These are phyloP conservation scores for Echinops telfairi DNA, from an alignment of 2,113 vertebrate species.

Conservation along the genomic window DNA sequence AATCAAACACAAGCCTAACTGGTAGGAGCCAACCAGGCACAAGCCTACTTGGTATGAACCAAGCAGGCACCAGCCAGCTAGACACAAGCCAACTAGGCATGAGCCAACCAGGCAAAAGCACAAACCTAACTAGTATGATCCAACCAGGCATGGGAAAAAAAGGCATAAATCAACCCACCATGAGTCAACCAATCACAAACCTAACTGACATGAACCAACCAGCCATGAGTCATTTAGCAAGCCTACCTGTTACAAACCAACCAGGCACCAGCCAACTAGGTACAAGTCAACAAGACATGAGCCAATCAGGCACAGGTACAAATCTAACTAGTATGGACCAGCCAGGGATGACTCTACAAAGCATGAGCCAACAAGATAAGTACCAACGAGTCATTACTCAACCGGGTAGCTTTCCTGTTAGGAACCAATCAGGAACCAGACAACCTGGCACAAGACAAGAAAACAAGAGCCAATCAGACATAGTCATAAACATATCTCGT, in stretches of 20 bases:
- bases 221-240: background rate
- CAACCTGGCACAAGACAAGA: background rate
- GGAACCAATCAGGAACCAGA: background rate
- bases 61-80: background rate
- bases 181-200: background rate
- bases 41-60: background rate
- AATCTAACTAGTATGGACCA: background rate
- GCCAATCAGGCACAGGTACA: background rate
- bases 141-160: background rate
- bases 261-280: background rate
- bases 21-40: too few relatives aligned
- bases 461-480: too few relatives aligned
- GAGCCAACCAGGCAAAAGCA: background rate
- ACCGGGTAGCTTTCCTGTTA: too few relatives aligned
- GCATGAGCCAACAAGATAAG: background rate
- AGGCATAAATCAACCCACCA: too few relatives aligned
- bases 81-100: background rate
- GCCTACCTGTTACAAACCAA: background rate
- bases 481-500: background rate
- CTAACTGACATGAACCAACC: background rate
- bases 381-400: background rate
- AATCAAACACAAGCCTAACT: background rate
- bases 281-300: background rate
- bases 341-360: background rate
- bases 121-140: background rate